Evolutionary conservation across 2,888 invertebrate genomes (phyloP).

Genomic region (Yponomeuta evonymella): DNA sequence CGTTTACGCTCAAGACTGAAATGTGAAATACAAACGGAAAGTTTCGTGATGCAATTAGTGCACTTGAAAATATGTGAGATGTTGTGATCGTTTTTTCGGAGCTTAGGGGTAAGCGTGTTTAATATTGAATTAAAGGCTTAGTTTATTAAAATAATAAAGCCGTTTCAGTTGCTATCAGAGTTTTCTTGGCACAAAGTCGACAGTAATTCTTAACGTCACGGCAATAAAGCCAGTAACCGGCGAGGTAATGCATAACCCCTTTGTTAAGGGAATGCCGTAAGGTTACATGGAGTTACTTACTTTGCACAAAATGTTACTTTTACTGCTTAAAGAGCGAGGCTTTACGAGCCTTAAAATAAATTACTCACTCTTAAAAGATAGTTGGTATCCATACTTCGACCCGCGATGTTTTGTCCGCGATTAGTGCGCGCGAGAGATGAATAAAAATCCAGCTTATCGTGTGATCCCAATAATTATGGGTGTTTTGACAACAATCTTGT

Average conservation of each 20-base stretch:
- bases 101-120: conserved; percentile 31
- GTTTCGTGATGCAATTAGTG: conserved; percentile 50
- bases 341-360: conserved; percentile 73
- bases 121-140: conserved; percentile 31
- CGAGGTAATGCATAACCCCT: conserved; percentile 44
- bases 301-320: conserved; percentile 68
- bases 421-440: conserved; percentile 50
- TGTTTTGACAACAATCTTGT: conserved; percentile 4
- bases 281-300: conserved; percentile 49
- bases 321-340: conserved; percentile 69
- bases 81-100: conserved; percentile 44
- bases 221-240: conserved; percentile 48
- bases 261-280: conserved; percentile 46
- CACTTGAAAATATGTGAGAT: conserved; percentile 33
- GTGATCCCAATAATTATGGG: conserved; percentile 6
- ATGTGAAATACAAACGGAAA: conserved; percentile 55
- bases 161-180: conserved; percentile 42
- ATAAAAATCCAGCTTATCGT: conserved; percentile 32
- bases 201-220: conserved; percentile 57
- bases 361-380: conserved; percentile 40
- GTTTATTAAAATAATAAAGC: conserved; percentile 55
- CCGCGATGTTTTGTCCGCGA: conserved; percentile 58
- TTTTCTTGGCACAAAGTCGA: conserved; percentile 36
- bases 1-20: conserved; percentile 46
- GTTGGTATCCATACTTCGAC: conserved; percentile 38